Percentiles rank a stretch among this genome's conserved stretches.
Evolutionary conservation across 2,888 invertebrate genomes (phyloP).

Genomic region (Teleiodes luculella): DNA sequence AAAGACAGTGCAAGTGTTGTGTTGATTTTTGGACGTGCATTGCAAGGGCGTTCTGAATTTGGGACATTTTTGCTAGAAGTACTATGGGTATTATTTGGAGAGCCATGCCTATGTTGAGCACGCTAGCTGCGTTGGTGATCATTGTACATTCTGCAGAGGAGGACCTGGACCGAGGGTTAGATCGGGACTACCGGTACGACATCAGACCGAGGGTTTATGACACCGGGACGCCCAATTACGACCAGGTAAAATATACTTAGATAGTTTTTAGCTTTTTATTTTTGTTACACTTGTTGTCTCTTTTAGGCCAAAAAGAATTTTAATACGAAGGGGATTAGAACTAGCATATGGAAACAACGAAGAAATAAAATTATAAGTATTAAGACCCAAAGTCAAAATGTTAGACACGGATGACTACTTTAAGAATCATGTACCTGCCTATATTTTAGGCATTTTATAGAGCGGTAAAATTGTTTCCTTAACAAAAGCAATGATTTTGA

Average conservation of each 20-base stretch:
- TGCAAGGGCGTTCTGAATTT: conserved; percentile 24
- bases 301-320: too few species aligned
- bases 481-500: too few species aligned
- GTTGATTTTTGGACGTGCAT: conserved; percentile 24
- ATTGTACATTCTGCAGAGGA: conserved; percentile 69
- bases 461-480: too few species aligned
- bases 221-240: conserved; percentile 43
- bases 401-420: too few species aligned
- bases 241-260: conserved; percentile 44
- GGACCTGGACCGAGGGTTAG: conserved; percentile 35
- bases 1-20: conserved; percentile 1
- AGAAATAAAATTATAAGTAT: too few species aligned
- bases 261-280: too few species aligned
- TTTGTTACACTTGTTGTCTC: too few species aligned
- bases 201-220: conserved; percentile 52
- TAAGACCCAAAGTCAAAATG: too few species aligned
- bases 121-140: conserved; percentile 70
- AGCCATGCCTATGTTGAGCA: conserved; percentile 68
- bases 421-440: too few species aligned
- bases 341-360: too few species aligned
- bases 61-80: conserved; percentile 35
- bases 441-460: too few species aligned
- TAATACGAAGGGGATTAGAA: too few species aligned
- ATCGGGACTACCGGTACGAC: conserved; percentile 48
- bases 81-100: conserved; percentile 69